These are phyloP conservation scores for Alligator mississippiensis DNA, from an alignment of 2,113 vertebrate species.

Conservation along the genomic window DNA sequence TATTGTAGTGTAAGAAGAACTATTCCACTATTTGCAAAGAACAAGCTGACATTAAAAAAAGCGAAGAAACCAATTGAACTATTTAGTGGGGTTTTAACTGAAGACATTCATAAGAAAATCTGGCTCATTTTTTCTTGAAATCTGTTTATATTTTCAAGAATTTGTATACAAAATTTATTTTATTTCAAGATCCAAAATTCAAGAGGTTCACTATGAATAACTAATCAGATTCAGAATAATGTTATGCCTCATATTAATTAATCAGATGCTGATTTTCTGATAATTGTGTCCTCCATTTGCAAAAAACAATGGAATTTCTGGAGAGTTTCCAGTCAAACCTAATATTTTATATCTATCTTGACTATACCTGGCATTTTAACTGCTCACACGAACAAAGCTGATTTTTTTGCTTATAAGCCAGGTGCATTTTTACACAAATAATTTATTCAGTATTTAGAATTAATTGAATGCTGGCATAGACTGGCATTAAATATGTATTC, in stretches of 20 bases:
- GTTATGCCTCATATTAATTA: not conserved
- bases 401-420: not conserved
- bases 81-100: not conserved
- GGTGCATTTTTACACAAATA: not conserved
- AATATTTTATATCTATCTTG: not conserved
- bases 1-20: not conserved
- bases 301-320: not conserved
- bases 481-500: slow-evolving; percentile 1
- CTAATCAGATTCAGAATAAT: not conserved
- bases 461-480: not conserved
- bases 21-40: not conserved
- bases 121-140: not conserved
- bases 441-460: not conserved
- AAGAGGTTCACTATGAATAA: not conserved
- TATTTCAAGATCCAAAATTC: not conserved
- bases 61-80: not conserved
- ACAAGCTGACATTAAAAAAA: not conserved
- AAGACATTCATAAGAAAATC: not conserved
- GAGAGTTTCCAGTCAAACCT: not conserved
- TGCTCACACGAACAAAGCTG: not conserved
- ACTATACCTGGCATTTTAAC: not conserved
- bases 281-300: not conserved
- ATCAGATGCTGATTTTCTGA: not conserved
- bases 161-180: not conserved
- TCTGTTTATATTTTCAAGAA: not conserved